Evolutionary conservation across 1,140 invertebrate species (phyloP), one percentile per base, ranked within the genome.

Genomic region (Apis florea): DNA sequence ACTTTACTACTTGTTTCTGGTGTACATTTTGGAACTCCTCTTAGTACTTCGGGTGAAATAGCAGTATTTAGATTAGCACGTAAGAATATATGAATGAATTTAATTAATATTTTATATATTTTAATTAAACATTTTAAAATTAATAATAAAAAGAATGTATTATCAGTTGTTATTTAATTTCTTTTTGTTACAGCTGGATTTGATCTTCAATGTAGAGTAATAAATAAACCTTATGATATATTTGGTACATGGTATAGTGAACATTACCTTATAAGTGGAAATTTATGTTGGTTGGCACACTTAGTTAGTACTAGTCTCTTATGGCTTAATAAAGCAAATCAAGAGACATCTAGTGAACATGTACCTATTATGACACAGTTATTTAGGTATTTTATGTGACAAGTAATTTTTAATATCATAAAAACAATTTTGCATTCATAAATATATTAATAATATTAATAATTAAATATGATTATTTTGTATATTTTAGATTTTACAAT

Each of bases 211-310:
- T 97, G 97, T 88, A 94, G 97, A 74, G 96, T 98, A 11, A 94
- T 96, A 40, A 98, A 98, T 93, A 97, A 97, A 84, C 97, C 97
- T 0, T 98, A 97, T 89, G 97, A 98, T 92, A 96, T 98, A 85
- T 98, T 98, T 94, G 97, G 97, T 24, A 96, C 97, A 59, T 98
- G 97, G 97, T 98, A 97, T 88, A 97, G 96, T 90, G 97, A 98
- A 89, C 95, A 95, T 85, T 96, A 97, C 92, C 93, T 98, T 10
- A 90, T 98, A 64, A 98, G 97, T 31, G 97, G 97, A 64, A 96
- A 97, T 89, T 93, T 98, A 3, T 95, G 96, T 89, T 97, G 97
- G 96, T 92, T 97, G 51, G 96, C 96, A 15, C 96, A 97, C 90
- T 92, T 97, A 77, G 96, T 97, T 40, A 97, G 96, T 85, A 95